phyloP scores from a whole-genome alignment of 2,113 vertebrate genomes.

The Melierax canorus region DNA sequence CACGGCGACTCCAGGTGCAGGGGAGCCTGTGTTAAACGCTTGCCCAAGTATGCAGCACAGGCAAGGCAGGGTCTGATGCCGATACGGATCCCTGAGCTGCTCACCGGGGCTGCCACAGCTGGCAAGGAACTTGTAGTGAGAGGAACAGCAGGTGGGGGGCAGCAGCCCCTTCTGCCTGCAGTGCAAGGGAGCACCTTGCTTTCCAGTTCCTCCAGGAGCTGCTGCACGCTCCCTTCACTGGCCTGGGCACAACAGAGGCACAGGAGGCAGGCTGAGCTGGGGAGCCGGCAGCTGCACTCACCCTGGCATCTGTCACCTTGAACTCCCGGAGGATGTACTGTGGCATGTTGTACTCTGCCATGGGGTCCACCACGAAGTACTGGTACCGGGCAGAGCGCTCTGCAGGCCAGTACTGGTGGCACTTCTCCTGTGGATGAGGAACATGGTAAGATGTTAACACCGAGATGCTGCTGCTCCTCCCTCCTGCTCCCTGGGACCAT shows the following conservation, averaged over 20 bases:
- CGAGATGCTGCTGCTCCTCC: background rate
- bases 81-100: background rate
- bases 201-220: fast-evolving
- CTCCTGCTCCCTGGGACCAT: background rate
- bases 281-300: constrained; percentile 60
- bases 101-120: background rate
- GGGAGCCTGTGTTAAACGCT: background rate
- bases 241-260: background rate
- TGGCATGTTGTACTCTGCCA: constrained; percentile 99
- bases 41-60: too few species aligned
- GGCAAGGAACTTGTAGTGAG: background rate
- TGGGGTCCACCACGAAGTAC: constrained; percentile 97
- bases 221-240: background rate
- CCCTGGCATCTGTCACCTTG: constrained; percentile 95
- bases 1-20: background rate
- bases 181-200: background rate
- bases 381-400: constrained; percentile 96
- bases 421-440: constrained; percentile 85
- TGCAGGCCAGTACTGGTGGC: constrained; percentile 97
- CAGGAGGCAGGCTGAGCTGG: background rate
- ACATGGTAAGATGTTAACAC: background rate
- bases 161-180: background rate
- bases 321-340: constrained; percentile 98
- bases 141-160: background rate
- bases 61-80: background rate